Evolutionary conservation across 1,140 invertebrate species (phyloP).

Genomic region (Ruditapes philippinarum): DNA sequence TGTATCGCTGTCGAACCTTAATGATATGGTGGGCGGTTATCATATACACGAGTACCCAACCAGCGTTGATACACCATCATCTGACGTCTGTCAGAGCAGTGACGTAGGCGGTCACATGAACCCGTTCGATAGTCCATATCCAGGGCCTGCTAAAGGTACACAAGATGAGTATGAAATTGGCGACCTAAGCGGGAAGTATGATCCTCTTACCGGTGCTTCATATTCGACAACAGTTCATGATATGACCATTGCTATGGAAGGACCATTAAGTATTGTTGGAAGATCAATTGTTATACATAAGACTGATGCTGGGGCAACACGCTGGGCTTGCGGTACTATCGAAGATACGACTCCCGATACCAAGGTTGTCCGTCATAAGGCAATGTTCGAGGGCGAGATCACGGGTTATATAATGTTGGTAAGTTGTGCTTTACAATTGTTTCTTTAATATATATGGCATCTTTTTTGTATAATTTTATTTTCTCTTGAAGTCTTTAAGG

Average conservation of each 20-base stretch:
- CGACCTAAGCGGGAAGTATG: slow-evolving; percentile 96
- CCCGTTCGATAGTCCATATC: slow-evolving; percentile 85
- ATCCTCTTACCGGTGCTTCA: slow-evolving; percentile 85
- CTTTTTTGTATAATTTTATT: too few species aligned
- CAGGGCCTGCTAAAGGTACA: slow-evolving; percentile 90
- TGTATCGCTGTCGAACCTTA: slow-evolving; percentile 90
- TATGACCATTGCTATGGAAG: slow-evolving; percentile 94
- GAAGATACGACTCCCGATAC: slow-evolving; percentile 70
- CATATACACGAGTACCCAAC: slow-evolving; percentile 88
- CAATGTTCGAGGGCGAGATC: slow-evolving; percentile 90
- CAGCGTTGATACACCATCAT: slow-evolving; percentile 89
- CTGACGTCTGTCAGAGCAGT: slow-evolving; percentile 94
- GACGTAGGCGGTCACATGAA: slow-evolving; percentile 90
- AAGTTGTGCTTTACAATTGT: too few species aligned
- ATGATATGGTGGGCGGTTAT: slow-evolving; percentile 86
- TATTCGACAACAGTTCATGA: slow-evolving; percentile 92
- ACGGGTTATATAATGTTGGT: slow-evolving; percentile 96
- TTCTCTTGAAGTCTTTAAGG: too few species aligned
- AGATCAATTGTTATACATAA: slow-evolving; percentile 94
- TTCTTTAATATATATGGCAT: too few species aligned
- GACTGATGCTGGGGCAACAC: slow-evolving; percentile 75
- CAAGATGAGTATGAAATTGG: slow-evolving; percentile 90
- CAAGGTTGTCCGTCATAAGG: slow-evolving; percentile 57
- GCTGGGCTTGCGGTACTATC: slow-evolving; percentile 89
- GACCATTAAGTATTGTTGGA: slow-evolving; percentile 93